Evolutionary conservation across 2,113 vertebrate genomes (phyloP), one percentile per base, ranked within the genome.

Genomic region (Bujurquina vittata): DNA sequence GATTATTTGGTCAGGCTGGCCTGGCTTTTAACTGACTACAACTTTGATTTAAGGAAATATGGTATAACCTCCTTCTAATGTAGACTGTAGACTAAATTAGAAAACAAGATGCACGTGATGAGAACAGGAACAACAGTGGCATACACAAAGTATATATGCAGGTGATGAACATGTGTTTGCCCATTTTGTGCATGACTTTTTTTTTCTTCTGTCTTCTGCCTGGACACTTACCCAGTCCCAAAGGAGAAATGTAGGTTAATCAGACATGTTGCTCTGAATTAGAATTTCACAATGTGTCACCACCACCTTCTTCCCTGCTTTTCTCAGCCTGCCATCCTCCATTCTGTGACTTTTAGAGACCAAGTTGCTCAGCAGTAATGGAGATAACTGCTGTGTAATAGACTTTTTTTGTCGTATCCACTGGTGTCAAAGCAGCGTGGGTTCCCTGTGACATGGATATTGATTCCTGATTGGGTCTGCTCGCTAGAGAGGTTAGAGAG

Each of bases 381-480:
- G 90, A 87, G 91, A 93, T 93, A 94, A 89, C 84, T 79, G 87
- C 86, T 43, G 57, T 90, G 91, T 93, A 94, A 93, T 93, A 87
- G 89, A 93, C 89, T 91, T 93, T 91, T 83, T 93, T 90, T 92
- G 91, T 91, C 62, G 73, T 78, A 91, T 90, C 84, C 83, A 81
- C 79, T 87, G 84, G 84, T 90, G 91, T 92, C 91, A 91, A 85
- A 85, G 87, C 72, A 49, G 80, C 63, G 56, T 77, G 75, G 87
- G 79, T 83, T 89, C 79, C 72, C 80, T 79, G 88, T 91, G 91
- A 92, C 92, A 88, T 88, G 85, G 81, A 79, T 93, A 94, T 94
- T 90, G 93, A 94, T 94, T 90, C 88, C 90, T 89, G 81, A 89
- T 93, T 88, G 87, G 87, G 73, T 78, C 63, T 85, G 74, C 81